Conservation (phyloP, 2,113 vertebrate species). For the human (Homo sapiens) region DNA sequence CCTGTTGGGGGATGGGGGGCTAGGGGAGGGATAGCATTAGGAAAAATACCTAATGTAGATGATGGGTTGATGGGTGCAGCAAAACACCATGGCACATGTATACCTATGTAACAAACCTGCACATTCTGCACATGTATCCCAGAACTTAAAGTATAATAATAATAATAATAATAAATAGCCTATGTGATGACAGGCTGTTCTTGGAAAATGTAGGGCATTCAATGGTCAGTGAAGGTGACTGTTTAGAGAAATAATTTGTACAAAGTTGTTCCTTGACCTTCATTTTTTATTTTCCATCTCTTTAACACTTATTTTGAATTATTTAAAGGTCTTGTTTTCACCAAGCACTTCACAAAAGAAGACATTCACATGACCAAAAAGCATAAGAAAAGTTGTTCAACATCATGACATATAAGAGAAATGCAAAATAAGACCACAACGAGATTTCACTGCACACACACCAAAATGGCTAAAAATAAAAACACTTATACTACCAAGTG, state of each 20-base stretch:
- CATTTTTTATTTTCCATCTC: neutral
- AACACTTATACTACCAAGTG: neutral
- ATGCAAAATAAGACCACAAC: neutral
- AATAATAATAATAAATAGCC: too few species aligned
- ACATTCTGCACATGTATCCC: too few species aligned
- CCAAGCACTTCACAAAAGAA: neutral
- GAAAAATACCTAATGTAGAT: too few species aligned
- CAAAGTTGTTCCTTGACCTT: slow-evolving; percentile 43
- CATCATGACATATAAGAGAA: slow-evolving; percentile 18
- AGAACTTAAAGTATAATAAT: too few species aligned
- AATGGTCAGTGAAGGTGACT: neutral
- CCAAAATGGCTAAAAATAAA: neutral
- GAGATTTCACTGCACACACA: neutral
- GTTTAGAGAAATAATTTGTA: neutral
- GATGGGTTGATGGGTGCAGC: too few species aligned
- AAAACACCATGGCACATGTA: too few species aligned
- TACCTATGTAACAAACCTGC: too few species aligned
- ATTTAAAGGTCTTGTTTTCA: slow-evolving; percentile 37
- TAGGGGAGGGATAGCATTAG: too few species aligned
- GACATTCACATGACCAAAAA: neutral
- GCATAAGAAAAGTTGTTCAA: neutral
- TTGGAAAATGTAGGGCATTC: neutral
- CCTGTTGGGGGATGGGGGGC: too few species aligned
- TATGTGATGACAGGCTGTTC: neutral
- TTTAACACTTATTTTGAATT: slow-evolving; percentile 65